These are phyloP conservation scores for Chrysopilus asiliformis DNA, from an alignment of 2,888 invertebrate species.

Conservation along the genomic window DNA sequence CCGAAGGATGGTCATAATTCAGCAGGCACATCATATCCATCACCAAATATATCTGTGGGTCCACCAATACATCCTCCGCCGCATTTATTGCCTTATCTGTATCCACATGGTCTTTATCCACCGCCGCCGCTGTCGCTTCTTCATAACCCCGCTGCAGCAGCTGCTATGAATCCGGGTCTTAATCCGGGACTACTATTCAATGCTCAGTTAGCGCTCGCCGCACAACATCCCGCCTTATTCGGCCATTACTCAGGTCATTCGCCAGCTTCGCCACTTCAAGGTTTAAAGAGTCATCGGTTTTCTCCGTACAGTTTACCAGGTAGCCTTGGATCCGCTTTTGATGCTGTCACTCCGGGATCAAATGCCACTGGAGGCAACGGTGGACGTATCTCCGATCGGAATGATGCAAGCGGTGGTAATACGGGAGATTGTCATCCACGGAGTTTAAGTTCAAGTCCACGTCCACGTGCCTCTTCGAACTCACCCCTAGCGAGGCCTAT, in stretches of 20 bases:
- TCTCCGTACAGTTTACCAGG: conserved; percentile 80
- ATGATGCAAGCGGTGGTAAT: neutral
- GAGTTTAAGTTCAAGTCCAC: conserved; percentile 35
- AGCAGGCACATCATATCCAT: conserved; percentile 56
- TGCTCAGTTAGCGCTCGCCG: conserved; percentile 74
- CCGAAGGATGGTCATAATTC: conserved; percentile 38
- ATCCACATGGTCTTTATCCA: conserved; percentile 78
- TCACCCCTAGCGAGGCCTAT: conserved; percentile 36
- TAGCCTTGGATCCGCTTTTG: conserved; percentile 70
- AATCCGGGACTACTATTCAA: conserved; percentile 78
- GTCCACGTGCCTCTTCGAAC: conserved; percentile 32
- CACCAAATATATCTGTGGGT: conserved; percentile 87
- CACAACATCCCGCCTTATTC: conserved; percentile 70
- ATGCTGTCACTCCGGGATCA: conserved; percentile 70
- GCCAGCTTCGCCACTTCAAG: conserved; percentile 55
- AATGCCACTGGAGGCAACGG: conserved; percentile 25
- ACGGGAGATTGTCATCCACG: conserved; percentile 27
- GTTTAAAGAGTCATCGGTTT: conserved; percentile 66
- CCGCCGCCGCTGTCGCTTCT: conserved; percentile 55
- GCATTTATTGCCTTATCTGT: conserved; percentile 80
- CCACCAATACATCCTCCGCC: conserved; percentile 87
- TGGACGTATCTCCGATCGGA: no score
- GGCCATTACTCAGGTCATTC: conserved; percentile 56
- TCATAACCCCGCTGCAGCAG: conserved; percentile 46
- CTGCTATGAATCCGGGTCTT: conserved; percentile 43